Evolutionary conservation across 2,113 vertebrate species (phyloP).

Genomic region (Agapornis roseicollis): DNA sequence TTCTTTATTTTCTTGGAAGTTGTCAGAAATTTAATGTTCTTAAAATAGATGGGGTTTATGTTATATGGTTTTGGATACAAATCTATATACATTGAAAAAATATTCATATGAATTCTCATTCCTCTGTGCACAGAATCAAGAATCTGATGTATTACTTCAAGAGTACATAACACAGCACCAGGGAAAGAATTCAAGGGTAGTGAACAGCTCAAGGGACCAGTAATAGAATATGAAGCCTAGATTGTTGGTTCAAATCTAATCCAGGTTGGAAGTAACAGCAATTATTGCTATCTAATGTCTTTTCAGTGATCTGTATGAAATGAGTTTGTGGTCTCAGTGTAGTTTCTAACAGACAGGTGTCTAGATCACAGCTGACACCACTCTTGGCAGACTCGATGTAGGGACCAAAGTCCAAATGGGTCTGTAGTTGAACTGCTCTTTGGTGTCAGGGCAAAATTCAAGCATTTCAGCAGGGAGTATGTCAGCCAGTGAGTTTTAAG

Average conservation of each 20-base stretch:
- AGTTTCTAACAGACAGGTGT: conserved; percentile 23
- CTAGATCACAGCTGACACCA: conserved; percentile 9
- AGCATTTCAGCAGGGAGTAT: not conserved
- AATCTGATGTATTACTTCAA: conserved; percentile 22
- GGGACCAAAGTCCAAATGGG: not conserved
- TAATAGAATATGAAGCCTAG: conserved; percentile 52
- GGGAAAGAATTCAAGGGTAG: not conserved
- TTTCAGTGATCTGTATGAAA: conserved; percentile 55
- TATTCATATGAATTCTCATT: not conserved
- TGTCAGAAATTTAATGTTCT: not conserved
- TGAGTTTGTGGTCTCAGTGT: conserved; percentile 30
- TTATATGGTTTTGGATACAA: not conserved
- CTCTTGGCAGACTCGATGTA: not conserved
- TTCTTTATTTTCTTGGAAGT: not conserved
- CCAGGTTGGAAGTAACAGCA: conserved; percentile 35
- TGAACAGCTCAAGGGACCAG: conserved; percentile 15
- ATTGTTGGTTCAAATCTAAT: conserved; percentile 58
- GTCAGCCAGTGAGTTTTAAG: not conserved
- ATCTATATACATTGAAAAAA: not conserved
- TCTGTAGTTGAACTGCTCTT: not conserved
- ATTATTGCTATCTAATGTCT: conserved; percentile 51
- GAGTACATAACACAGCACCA: not conserved
- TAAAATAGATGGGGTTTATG: not conserved
- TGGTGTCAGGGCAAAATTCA: not conserved
- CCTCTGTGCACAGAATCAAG: not conserved